These are phyloP conservation scores for Acrobasis consociella DNA, from an alignment of 2,888 invertebrate species.

Conservation along the genomic window DNA sequence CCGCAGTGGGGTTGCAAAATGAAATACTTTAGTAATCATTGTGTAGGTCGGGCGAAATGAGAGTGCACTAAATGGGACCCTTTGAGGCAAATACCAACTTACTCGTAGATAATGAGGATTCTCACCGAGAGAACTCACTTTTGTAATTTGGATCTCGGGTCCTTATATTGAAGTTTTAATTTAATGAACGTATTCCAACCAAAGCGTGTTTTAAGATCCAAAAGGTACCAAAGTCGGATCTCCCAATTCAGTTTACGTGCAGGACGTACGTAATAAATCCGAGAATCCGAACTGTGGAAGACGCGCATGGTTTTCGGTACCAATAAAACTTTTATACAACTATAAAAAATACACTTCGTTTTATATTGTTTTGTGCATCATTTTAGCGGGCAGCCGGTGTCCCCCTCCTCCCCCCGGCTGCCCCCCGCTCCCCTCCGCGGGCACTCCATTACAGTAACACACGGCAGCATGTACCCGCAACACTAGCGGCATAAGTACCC, in stretches of 20 bases:
- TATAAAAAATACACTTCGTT: slow-evolving; percentile 22
- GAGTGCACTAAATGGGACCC: slow-evolving; percentile 38
- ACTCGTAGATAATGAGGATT: slow-evolving; percentile 39
- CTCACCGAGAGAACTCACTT: slow-evolving; percentile 35
- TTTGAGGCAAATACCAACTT: slow-evolving; percentile 37
- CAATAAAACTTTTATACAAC: slow-evolving; percentile 21
- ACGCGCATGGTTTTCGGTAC: slow-evolving; percentile 14
- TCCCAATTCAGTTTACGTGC: slow-evolving; percentile 10
- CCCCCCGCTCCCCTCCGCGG: slow-evolving; percentile 45
- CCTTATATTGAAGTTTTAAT: slow-evolving; percentile 31
- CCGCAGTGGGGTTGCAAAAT: slow-evolving; percentile 33
- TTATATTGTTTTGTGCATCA: slow-evolving; percentile 38
- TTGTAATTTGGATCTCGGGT: slow-evolving; percentile 29
- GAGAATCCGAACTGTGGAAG: not conserved
- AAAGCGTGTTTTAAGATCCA: not conserved
- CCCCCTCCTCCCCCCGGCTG: slow-evolving; percentile 20
- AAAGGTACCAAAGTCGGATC: not conserved
- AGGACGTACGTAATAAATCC: slow-evolving; percentile 3
- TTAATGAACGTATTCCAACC: slow-evolving; percentile 6
- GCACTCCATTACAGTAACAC: slow-evolving; percentile 64
- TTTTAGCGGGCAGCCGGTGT: slow-evolving; percentile 31
- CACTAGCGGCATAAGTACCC: slow-evolving; percentile 62
- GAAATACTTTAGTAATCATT: slow-evolving; percentile 41
- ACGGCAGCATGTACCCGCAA: slow-evolving; percentile 56
- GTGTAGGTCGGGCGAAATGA: slow-evolving; percentile 36